Evolutionary conservation across 2,797 vertebrate species (phyloP), one percentile per base, ranked within the genome.

Genomic region (Pelobates cultripes): DNA sequence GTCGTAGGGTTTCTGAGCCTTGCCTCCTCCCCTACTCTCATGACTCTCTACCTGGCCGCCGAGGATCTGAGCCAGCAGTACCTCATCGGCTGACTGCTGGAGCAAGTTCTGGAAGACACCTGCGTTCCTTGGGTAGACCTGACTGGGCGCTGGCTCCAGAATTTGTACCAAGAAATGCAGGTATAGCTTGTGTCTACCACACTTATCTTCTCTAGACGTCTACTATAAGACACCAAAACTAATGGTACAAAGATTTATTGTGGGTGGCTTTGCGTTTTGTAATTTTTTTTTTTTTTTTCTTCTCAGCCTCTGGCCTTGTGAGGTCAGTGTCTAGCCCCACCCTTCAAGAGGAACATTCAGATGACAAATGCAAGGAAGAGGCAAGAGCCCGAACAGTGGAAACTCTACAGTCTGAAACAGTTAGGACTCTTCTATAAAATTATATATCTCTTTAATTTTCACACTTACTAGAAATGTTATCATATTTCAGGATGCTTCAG

Each of bases 1-100:
- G 66, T 7, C 86, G 80, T 40, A 84, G 92, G 69, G 89, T 86
- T 70, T 95, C 90, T 0, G 93, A 94, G 80, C 92, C 92, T 2
- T 69, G 85, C 67, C 45, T 90, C 41, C 71, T 84, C 4, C 86
- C 86, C 6, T 73, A 77, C 2, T 5, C 0, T 0, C 42, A 61
- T 44, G 4, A 3, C n/a, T 4, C 5, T 28, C 40, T 68, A 6
- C 28, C 70, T 70, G 14, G 85, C 40, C 73, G 8, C n/a, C 43
- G 7, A 75, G 77, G 78, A 43, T 86, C 70, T 0, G 86, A 82
- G 4, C 83, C 75, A 0, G 4, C 87, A 8, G 77, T 87, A 15
- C 72, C 68, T 85, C n/a, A 72, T 64, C 9, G 75, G 80, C 7
- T 0, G 41, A 9, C 73, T 6, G 2, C 77, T 84, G 64, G 12